phyloP scores from a whole-genome alignment of 1,140 invertebrate species.

The Propsilocerus akamusi region DNA sequence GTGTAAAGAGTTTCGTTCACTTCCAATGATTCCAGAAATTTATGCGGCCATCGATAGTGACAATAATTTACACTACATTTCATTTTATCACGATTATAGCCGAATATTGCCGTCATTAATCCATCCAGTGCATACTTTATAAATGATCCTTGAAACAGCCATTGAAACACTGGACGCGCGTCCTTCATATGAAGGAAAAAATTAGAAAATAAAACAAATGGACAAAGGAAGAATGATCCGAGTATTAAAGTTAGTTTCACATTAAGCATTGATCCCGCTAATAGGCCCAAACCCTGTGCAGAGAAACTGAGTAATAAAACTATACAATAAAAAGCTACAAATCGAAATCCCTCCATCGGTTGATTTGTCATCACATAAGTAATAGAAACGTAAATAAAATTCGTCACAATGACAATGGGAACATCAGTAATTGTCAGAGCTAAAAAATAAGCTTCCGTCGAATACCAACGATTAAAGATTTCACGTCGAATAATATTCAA shows the following conservation, averaged over 20 bases:
- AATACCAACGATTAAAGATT: slow-evolving; percentile 88
- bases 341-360: slow-evolving; percentile 44
- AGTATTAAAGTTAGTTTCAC: slow-evolving; percentile 49
- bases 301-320: slow-evolving; percentile 63
- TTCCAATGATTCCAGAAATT: slow-evolving; percentile 48
- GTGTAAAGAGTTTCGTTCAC: slow-evolving; percentile 28
- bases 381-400: slow-evolving; percentile 51
- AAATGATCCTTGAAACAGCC: slow-evolving; percentile 79
- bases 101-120: slow-evolving; percentile 37
- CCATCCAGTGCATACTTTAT: slow-evolving; percentile 58
- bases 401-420: slow-evolving; percentile 64
- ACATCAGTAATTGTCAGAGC: slow-evolving; percentile 71
- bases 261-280: slow-evolving; percentile 59
- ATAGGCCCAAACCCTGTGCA: slow-evolving; percentile 61
- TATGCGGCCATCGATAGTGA: slow-evolving; percentile 46
- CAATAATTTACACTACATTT: slow-evolving; percentile 44
- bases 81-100: slow-evolving; percentile 46
- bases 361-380: slow-evolving; percentile 74
- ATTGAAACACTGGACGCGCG: slow-evolving; percentile 56
- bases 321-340: slow-evolving; percentile 49
- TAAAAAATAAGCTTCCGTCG: slow-evolving; percentile 69
- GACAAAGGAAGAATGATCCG: slow-evolving; percentile 65
- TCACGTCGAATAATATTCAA: slow-evolving; percentile 67
- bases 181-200: slow-evolving; percentile 77
- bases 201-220: slow-evolving; percentile 76